Evolutionary conservation across 2,113 vertebrate genomes (phyloP).

Genomic region (Macroglossus sobrinus): DNA sequence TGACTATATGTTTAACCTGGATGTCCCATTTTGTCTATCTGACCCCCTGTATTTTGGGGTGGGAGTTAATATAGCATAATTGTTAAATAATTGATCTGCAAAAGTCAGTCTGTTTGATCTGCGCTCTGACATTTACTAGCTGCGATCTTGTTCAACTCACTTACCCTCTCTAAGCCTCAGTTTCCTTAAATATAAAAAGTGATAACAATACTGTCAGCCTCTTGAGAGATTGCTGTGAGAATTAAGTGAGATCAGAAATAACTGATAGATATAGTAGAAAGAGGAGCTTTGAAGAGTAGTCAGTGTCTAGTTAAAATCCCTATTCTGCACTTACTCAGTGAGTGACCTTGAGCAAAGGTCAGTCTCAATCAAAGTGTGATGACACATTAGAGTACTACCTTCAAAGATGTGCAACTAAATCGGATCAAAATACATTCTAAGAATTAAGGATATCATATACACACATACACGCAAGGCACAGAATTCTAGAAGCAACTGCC

Average conservation of each 20-base stretch:
- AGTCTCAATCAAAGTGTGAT: neutral
- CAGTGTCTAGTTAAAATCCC: neutral
- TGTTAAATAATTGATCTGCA: neutral
- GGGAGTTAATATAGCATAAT: neutral
- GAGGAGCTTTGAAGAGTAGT: neutral
- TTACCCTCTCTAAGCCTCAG: neutral
- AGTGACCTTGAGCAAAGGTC: constrained; percentile 29
- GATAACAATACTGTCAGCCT: neutral
- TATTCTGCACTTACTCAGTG: neutral
- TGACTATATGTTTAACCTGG: neutral
- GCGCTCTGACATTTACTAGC: neutral
- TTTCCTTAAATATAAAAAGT: constrained; percentile 9
- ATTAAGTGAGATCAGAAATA: neutral
- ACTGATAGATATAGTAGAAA: neutral
- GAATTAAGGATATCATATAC: neutral
- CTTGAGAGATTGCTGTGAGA: neutral
- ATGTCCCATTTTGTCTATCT: neutral
- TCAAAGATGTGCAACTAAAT: neutral
- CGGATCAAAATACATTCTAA: neutral
- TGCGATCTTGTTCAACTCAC: neutral
- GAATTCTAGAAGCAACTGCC: neutral
- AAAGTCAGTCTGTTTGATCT: neutral
- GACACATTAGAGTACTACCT: neutral
- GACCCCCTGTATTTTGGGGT: neutral
- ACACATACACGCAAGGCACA: neutral